Evolutionary conservation across 2,113 vertebrate species (phyloP).

Genomic region (Rhinopithecus roxellana): DNA sequence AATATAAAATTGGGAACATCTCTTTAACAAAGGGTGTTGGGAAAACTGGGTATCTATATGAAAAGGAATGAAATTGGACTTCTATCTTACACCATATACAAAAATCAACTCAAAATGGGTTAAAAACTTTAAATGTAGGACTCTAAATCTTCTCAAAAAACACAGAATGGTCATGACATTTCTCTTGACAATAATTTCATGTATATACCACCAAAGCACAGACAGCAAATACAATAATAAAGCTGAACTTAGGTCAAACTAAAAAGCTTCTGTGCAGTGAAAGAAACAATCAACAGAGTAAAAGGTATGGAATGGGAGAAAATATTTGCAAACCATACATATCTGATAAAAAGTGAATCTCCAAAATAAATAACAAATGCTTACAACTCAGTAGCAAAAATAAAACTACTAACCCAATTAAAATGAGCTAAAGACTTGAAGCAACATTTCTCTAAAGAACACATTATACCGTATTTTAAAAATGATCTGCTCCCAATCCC

Average conservation of each 20-base stretch:
- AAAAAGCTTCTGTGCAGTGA: neutral
- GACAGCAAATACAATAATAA: neutral
- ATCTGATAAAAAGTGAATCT: neutral
- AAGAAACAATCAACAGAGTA: neutral
- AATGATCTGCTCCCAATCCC: neutral
- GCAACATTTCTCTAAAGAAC: neutral
- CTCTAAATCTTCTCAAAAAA: neutral
- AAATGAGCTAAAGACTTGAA: neutral
- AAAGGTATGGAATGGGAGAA: neutral
- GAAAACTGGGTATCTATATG: neutral
- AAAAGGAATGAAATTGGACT: neutral
- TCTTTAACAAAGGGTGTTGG: neutral
- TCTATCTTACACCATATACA: neutral
- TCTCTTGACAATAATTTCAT: neutral
- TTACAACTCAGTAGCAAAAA: neutral
- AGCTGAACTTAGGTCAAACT: neutral
- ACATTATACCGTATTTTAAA: neutral
- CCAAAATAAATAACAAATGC: neutral
- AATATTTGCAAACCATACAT: neutral
- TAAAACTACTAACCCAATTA: neutral
- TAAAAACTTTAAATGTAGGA: neutral
- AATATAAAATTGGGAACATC: neutral
- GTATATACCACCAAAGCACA: neutral
- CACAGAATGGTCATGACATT: neutral
- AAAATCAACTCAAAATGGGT: neutral